Evolutionary conservation across 2,113 vertebrate genomes (phyloP), one percentile per base, ranked within the genome.

Genomic region (Xenopus borealis): DNA sequence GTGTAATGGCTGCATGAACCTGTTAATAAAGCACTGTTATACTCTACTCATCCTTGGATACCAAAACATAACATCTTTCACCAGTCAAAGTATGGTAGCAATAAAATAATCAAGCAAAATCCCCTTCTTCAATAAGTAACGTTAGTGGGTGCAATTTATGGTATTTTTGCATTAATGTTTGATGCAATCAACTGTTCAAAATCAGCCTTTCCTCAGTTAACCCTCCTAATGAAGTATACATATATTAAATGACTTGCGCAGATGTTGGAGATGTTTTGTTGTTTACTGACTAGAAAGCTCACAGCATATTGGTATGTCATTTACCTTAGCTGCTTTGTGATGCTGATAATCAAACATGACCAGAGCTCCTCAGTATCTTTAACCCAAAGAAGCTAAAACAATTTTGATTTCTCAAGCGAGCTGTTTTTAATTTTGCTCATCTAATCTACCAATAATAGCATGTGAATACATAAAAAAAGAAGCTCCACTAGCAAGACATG

Each of bases 371-470:
- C 13, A 20, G 10, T 20, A 9, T 12, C 18, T 58, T 23, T 20
- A 23, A 61, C 18, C 58, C 58, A 9, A 12, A 61, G 58, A 1
- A 13, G 58, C 61, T 64, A 13, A 7, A 16, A 72, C 9, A 63
- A 14, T 11, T 27, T 27, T 62, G 9, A 63, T 33, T 53, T 52
- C 45, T 8, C 23, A 30, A 11, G 47, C 40, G 53, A 10, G 12
- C 19, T 70, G 23, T 13, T 74, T 78, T 80, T 82, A 88, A 81
- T 86, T 84, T 82, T 83, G 80, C 83, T 72, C 66, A 82, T 83
- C 82, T 84, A 80, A 80, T 59, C 72, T 89, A 91, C 90, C 89
- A 89, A 84, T 78, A 79, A 81, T 87, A 85, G 89, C n/a, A 44
- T 17, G 27, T 16, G 17, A 27, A 27, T 27, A 27, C 23, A 27